phyloP scores from a whole-genome alignment of 2,797 vertebrate genomes.

The Sorex maritimensis region DNA sequence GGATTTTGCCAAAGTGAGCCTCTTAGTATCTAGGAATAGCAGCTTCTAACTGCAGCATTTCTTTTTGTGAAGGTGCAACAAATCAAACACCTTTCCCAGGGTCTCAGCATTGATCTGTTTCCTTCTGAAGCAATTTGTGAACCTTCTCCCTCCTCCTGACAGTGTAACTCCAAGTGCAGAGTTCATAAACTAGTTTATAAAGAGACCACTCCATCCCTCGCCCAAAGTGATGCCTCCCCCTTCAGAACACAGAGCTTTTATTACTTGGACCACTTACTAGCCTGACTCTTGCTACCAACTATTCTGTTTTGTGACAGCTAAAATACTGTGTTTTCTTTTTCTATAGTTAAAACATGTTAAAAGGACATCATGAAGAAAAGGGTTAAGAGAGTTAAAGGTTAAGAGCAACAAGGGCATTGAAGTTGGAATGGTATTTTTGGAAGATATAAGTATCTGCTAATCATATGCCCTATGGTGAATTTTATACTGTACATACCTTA shows the following conservation, averaged over 20 bases:
- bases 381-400: constrained; percentile 4
- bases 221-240: constrained; percentile 62
- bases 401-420: neutral
- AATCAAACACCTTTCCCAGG: constrained; percentile 1
- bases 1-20: constrained; percentile 56
- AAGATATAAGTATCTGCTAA: neutral
- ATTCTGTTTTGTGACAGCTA: constrained; percentile 29
- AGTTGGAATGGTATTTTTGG: constrained; percentile 19
- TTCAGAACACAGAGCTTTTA: constrained; percentile 44
- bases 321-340: neutral
- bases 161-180: constrained; percentile 16
- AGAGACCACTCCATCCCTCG: constrained; percentile 6
- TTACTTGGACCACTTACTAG: neutral
- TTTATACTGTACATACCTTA: neutral
- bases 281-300: neutral
- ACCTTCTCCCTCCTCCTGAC: constrained; percentile 7
- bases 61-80: constrained; percentile 36
- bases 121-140: constrained; percentile 74
- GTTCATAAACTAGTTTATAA: constrained; percentile 79
- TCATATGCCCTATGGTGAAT: neutral
- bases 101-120: constrained; percentile 59
- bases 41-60: constrained; percentile 65
- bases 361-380: constrained; percentile 43
- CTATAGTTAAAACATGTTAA: neutral
- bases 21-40: constrained; percentile 67